These are phyloP conservation scores for Busseola fusca DNA, from an alignment of 2,888 invertebrate species.

Conservation along the genomic window DNA sequence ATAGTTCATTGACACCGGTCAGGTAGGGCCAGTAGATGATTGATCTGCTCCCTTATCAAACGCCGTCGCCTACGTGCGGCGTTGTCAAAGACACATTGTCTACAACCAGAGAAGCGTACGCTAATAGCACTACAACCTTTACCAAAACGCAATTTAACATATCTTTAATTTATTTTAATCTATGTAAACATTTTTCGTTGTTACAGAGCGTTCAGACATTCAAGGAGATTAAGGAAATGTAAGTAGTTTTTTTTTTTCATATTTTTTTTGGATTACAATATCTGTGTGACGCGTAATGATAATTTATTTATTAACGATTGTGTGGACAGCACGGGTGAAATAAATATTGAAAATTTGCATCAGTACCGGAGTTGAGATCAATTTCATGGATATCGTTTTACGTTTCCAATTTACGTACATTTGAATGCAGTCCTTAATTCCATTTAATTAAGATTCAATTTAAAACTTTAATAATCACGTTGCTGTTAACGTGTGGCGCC, in stretches of 20 bases:
- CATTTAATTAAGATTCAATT: conserved; percentile 53
- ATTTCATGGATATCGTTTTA: conserved; percentile 67
- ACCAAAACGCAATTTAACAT: conserved; percentile 54
- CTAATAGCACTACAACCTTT: conserved; percentile 71
- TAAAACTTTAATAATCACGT: conserved; percentile 38
- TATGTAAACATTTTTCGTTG: conserved; percentile 69
- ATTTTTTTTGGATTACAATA: conserved; percentile 4
- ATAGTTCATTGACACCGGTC: conserved; percentile 85
- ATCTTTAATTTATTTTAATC: conserved; percentile 45
- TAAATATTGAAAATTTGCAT: conserved; percentile 62
- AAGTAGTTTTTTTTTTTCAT: conserved; percentile 64
- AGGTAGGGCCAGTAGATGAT: conserved; percentile 86
- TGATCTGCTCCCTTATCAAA: conserved; percentile 87
- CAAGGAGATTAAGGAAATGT: conserved; percentile 75
- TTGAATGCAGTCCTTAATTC: conserved; percentile 56
- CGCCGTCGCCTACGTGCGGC: conserved; percentile 86
- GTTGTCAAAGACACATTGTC: conserved; percentile 87
- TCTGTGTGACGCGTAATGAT: conserved; percentile 10
- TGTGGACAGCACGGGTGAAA: conserved; percentile 58
- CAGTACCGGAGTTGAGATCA: conserved; percentile 58
- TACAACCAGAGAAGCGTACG: conserved; percentile 75
- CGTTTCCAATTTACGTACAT: conserved; percentile 42
- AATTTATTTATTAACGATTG: conserved; percentile 54
- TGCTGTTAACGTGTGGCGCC: conserved; percentile 54
- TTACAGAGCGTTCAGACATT: conserved; percentile 80